Evolutionary conservation across 2,797 vertebrate species (phyloP), one percentile per base, ranked within the genome.

Genomic region (Rhinogobio ventralis): DNA sequence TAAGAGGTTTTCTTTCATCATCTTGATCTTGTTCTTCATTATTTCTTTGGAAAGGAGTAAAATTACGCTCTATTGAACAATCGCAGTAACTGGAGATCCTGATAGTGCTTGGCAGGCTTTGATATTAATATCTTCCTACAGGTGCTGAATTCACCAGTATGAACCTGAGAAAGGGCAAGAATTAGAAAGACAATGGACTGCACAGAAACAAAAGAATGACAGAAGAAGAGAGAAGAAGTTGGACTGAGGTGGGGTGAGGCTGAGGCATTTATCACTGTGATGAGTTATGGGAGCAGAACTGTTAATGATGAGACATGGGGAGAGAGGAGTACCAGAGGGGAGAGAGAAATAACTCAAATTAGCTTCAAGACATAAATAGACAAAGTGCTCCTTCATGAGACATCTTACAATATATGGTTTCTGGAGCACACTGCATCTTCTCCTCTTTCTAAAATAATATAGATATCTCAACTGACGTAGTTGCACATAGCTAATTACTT

Each of bases 1-100:
- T 86, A 82, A 82, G 81, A 81, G 53, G 78, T 81, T 88, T 86
- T 85, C 85, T 83, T 91, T 89, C 82, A 89, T 85, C 88, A 89
- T 84, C 88, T 87, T 88, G 86, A 88, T 90, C 87, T 77, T 89
- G 85, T 89, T 89, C 86, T 85, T 86, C 79, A 90, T 89, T 85
- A 91, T 89, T 88, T 84, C 76, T 91, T 87, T 85, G 68, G 81
- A 88, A 86, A 86, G 81, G 87, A 79, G 79, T 88, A 88, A 87
- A 88, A 89, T 89, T 89, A 88, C 83, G 68, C 80, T 82, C 79
- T 79, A 84, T 90, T 86, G 86, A 88, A 88, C 86, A 84, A 90
- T 89, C 83, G 74, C 83, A 73, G 88, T 87, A 88, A 90, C 82
- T 66, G 73, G 66, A 83, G 85, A 82, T 85, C 75, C 83, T 82